Conservation (phyloP, 2,113 vertebrate species). For the Nycticryphes semicollaris region DNA sequence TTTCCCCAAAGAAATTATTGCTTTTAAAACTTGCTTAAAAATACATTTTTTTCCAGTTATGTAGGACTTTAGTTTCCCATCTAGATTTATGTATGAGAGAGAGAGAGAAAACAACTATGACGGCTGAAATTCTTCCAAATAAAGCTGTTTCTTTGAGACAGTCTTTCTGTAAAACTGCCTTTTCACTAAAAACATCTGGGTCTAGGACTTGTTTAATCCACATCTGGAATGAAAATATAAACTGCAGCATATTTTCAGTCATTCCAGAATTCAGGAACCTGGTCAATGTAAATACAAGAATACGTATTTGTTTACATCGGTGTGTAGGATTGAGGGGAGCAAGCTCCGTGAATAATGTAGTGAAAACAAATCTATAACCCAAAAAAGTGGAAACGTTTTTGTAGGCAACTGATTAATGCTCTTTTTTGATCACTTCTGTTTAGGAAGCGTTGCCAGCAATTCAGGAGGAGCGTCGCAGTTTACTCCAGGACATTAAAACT, state of each 20-base stretch:
- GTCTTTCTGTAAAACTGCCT: not conserved
- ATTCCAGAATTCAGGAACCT: not conserved
- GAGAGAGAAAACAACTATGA: not conserved
- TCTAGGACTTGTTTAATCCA: not conserved
- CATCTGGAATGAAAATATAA: not conserved
- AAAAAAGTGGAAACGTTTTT: not conserved
- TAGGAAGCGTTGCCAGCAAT: conserved; percentile 83
- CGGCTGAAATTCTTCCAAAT: not conserved
- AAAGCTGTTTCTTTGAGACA: not conserved
- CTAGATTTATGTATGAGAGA: not conserved
- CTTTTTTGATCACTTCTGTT: not conserved
- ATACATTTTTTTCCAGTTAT: not conserved
- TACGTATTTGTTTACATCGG: not conserved
- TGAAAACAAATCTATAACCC: not conserved
- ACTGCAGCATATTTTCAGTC: not conserved
- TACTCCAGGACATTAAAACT: conserved; percentile 82
- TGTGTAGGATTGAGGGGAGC: not conserved
- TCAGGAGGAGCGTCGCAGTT: conserved; percentile 79
- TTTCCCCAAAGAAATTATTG: not conserved
- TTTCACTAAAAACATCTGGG: not conserved
- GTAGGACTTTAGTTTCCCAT: not conserved
- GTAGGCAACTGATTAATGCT: not conserved
- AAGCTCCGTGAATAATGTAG: not conserved
- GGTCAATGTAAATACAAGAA: not conserved
- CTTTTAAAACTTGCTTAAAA: not conserved